A percentile compares a stretch with the other conserved stretches of the same genome.
Evolutionary conservation across 1,140 invertebrate species (phyloP).

Genomic region (Papilio polytes): DNA sequence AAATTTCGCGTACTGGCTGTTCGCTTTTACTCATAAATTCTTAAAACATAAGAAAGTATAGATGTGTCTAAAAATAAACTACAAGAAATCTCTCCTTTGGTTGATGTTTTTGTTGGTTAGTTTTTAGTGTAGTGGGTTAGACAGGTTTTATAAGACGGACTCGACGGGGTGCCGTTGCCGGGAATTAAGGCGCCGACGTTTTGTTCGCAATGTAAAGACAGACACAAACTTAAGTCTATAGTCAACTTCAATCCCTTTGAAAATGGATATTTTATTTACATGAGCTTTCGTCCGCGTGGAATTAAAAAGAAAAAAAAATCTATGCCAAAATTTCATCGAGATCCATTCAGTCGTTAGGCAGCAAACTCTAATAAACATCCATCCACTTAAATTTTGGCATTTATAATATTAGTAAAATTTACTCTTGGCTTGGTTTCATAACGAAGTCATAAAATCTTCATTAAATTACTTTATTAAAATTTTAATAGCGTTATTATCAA

Average conservation of each 20-base stretch:
- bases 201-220: not conserved
- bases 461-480: no score
- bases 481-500: no score
- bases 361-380: no score
- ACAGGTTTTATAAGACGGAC: constrained; percentile 29
- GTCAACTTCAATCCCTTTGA: not conserved
- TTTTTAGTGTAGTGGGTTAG: constrained; percentile 36
- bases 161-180: constrained; percentile 14
- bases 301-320: no score
- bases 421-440: no score
- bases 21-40: constrained; percentile 1
- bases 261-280: no score
- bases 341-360: no score
- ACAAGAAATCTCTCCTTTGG: constrained; percentile 36
- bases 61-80: constrained; percentile 31
- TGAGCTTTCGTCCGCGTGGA: no score
- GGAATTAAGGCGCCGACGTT: not conserved
- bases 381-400: no score
- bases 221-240: not conserved
- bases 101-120: constrained; percentile 33
- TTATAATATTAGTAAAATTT: no score
- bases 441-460: no score
- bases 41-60: constrained; percentile 29
- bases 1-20: not conserved
- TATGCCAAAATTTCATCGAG: no score